Percentiles rank a stretch among this genome's conserved stretches.
Conservation (phyloP, 2,888 invertebrate genomes). For the Calameuta pallipes region DNA sequence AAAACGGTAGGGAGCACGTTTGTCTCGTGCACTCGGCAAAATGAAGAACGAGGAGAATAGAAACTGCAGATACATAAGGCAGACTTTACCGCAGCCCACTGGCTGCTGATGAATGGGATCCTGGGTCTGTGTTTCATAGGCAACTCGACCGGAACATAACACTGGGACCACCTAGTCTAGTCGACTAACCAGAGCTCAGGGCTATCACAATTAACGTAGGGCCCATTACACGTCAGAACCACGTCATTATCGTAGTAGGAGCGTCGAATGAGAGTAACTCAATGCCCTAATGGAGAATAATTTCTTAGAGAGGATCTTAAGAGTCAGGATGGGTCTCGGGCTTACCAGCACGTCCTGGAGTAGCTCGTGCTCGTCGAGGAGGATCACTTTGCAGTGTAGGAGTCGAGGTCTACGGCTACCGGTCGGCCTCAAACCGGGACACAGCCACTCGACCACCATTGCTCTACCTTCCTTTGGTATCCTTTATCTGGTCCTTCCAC, state of each 20-base stretch:
- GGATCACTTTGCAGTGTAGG: slow-evolving; percentile 84
- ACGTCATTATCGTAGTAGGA: slow-evolving; percentile 16
- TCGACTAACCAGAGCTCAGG: background rate
- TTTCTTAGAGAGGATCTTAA: background rate
- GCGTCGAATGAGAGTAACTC: slow-evolving; percentile 3
- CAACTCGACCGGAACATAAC: background rate
- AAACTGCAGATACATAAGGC: background rate
- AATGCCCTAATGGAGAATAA: slow-evolving; percentile 13
- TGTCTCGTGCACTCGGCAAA: background rate
- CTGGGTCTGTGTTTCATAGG: background rate
- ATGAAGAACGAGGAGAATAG: background rate
- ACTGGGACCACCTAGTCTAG: slow-evolving; percentile 14
- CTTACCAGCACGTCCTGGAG: slow-evolving; percentile 90
- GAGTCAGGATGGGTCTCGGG: background rate
- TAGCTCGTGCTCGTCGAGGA: slow-evolving; percentile 90
- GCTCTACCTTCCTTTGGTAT: slow-evolving; percentile 25
- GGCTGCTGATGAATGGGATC: background rate
- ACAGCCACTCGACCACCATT: slow-evolving; percentile 65
- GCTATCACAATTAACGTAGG: slow-evolving; percentile 43
- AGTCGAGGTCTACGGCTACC: slow-evolving; percentile 72
- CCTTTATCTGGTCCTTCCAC: slow-evolving; percentile 1
- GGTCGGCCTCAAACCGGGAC: slow-evolving; percentile 63
- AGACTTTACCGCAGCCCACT: background rate
- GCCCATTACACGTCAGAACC: slow-evolving; percentile 37
- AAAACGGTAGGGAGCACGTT: background rate